Evolutionary conservation across 2,113 vertebrate species (phyloP), one percentile per base, ranked within the genome.

Genomic region (Siphamia tubifer): DNA sequence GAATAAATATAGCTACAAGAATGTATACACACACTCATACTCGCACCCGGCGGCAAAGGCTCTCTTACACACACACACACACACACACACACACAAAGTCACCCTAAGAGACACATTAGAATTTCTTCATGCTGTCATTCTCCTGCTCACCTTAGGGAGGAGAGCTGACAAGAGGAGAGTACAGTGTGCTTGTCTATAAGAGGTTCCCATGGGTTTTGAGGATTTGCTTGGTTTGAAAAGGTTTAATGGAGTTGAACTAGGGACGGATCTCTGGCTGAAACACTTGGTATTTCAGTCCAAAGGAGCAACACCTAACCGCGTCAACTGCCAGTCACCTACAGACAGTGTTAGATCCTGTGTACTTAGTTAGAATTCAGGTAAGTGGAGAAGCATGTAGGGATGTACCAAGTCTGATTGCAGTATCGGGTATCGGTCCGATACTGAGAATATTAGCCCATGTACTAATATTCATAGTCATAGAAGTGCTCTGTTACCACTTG

Each of bases 201-300:
- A 70, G 45, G 45, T 60, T 61, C 76, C 76, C 70, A 32, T 30
- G 71, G 53, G 75, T 68, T 83, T 39, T 30, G 20, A 62, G 38
- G 42, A 54, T 38, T 47, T 21, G 39, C n/a, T 48, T 54, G 45
- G 39, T 79, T 77, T 83, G 61, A 77, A 83, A 80, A 32, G 57
- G 47, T 72, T 82, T 87, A 89, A 84, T 84, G 74, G 73, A 83
- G 74, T 85, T 83, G 71, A 83, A 85, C 48, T 79, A 52, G 78
- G 77, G 75, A 66, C 71, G 66, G 40, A 79, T 55, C 78, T 61
- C 47, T n/a, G 21, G 24, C 48, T 43, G 9, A 39, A 34, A 74
- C 58, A 45, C 58, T 67, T 42, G 64, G 55, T 31, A 36, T 35
- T 61, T 15, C 49, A 58, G 36, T 42, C 44, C 49, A 48, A 51